Evolutionary conservation across 2,113 vertebrate genomes (phyloP).

Genomic region (Microtus richardsoni): DNA sequence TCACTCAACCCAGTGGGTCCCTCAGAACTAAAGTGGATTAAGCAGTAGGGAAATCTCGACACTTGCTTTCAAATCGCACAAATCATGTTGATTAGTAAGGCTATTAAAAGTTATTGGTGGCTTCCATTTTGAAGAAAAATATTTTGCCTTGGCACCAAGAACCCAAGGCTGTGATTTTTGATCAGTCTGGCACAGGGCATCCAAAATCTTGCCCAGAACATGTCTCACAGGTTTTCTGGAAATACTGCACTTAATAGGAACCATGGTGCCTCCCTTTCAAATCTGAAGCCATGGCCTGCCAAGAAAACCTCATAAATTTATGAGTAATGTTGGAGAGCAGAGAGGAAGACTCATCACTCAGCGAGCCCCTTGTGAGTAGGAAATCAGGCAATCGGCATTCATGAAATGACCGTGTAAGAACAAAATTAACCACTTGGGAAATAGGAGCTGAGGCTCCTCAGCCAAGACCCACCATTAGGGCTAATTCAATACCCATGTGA

Average conservation of each 20-base stretch:
- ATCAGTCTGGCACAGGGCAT: neutral
- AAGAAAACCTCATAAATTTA: slow-evolving; percentile 34
- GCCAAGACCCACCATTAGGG: neutral
- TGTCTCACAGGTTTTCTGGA: slow-evolving; percentile 1
- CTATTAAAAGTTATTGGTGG: neutral
- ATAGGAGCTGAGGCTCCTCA: neutral
- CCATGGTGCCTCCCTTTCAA: slow-evolving; percentile 5
- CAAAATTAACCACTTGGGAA: slow-evolving; percentile 36
- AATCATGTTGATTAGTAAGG: neutral
- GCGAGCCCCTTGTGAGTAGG: neutral
- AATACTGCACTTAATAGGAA: slow-evolving; percentile 36
- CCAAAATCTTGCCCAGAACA: neutral
- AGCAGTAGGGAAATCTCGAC: neutral
- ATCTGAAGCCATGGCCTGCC: slow-evolving; percentile 24
- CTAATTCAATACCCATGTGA: neutral
- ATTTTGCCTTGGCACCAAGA: neutral
- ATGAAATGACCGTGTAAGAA: slow-evolving; percentile 24
- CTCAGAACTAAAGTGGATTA: neutral
- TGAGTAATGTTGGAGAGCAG: neutral
- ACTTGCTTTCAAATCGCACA: neutral
- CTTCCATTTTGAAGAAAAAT: neutral
- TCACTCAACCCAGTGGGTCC: neutral
- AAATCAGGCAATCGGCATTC: neutral
- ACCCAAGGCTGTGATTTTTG: neutral
- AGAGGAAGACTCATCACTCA: neutral